These are phyloP conservation scores for Diplodus puntazzo DNA, from an alignment of 2,797 vertebrate species.

Conservation along the genomic window DNA sequence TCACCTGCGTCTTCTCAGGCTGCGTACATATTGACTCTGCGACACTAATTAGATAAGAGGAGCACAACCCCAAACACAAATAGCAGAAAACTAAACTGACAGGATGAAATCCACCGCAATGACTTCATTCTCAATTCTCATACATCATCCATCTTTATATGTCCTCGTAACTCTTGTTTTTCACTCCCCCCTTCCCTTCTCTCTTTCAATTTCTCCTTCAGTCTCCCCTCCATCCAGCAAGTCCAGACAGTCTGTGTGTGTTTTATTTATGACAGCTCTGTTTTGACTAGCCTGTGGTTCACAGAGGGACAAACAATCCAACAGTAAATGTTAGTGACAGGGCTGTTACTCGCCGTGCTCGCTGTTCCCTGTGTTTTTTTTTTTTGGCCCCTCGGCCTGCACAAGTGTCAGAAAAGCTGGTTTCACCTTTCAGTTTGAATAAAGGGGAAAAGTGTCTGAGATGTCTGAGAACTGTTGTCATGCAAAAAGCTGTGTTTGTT, in stretches of 20 bases:
- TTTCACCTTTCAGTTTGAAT: slow-evolving; percentile 52
- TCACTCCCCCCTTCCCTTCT: slow-evolving; percentile 14
- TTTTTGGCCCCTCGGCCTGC: slow-evolving; percentile 20
- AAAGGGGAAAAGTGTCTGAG: slow-evolving; percentile 33
- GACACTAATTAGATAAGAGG: slow-evolving; percentile 59
- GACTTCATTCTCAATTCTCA: slow-evolving; percentile 36
- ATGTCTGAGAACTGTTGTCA: slow-evolving; percentile 46
- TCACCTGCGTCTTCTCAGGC: slow-evolving; percentile 46
- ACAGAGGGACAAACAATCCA: slow-evolving; percentile 51
- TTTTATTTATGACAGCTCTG: slow-evolving; percentile 60
- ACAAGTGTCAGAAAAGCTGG: slow-evolving; percentile 47
- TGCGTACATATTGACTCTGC: slow-evolving; percentile 36
- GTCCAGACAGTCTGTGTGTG: slow-evolving; percentile 47
- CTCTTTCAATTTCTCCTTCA: slow-evolving; percentile 27
- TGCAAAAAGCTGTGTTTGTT: slow-evolving; percentile 49
- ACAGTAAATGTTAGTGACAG: slow-evolving; percentile 71
- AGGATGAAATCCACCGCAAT: slow-evolving; percentile 32
- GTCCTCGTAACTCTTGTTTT: slow-evolving; percentile 14
- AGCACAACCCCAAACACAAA: slow-evolving; percentile 48
- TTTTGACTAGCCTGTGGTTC: slow-evolving; percentile 48
- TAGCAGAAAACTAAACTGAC: slow-evolving; percentile 25
- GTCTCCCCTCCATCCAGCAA: slow-evolving; percentile 8
- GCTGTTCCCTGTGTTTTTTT: slow-evolving; percentile 11
- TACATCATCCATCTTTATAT: slow-evolving; percentile 38
- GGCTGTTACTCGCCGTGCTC: slow-evolving; percentile 44